Conservation (phyloP, 2,113 vertebrate species). For the Psilopsiagon aymara region DNA sequence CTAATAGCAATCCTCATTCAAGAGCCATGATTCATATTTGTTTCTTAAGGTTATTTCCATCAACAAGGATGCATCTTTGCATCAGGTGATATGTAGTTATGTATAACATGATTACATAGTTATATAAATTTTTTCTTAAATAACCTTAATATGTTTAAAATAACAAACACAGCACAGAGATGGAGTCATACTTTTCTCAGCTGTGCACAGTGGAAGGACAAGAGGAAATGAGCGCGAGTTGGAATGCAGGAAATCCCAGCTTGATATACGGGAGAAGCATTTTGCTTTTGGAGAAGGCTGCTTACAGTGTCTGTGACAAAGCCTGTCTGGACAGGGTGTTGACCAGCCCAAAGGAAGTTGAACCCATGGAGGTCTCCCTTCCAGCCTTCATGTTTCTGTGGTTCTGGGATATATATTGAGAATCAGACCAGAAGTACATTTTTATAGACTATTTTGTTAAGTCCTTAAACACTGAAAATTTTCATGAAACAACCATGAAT, state of each 20-base stretch:
- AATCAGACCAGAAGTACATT: not conserved
- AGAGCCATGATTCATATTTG: not conserved
- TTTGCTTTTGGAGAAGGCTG: not conserved
- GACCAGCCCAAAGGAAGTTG: not conserved
- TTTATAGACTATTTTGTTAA: not conserved
- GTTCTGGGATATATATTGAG: not conserved
- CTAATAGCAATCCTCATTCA: not conserved
- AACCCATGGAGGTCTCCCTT: not conserved
- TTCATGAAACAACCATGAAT: not conserved
- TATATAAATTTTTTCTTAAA: not conserved
- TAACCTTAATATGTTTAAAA: not conserved
- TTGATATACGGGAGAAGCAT: not conserved
- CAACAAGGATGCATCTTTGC: not conserved
- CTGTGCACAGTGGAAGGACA: not conserved
- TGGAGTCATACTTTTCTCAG: not conserved
- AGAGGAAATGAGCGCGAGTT: not conserved
- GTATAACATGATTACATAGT: not conserved
- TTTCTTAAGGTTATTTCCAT: not conserved
- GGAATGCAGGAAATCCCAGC: not conserved
- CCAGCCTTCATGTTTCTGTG: not conserved
- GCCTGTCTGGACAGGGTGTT: not conserved
- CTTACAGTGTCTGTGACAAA: not conserved
- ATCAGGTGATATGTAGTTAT: not conserved
- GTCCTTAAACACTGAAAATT: not conserved
- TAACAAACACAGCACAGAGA: not conserved